Evolutionary conservation across 2,888 invertebrate genomes (phyloP), one percentile per base, ranked within the genome.

Genomic region (Diarsia brunnea): DNA sequence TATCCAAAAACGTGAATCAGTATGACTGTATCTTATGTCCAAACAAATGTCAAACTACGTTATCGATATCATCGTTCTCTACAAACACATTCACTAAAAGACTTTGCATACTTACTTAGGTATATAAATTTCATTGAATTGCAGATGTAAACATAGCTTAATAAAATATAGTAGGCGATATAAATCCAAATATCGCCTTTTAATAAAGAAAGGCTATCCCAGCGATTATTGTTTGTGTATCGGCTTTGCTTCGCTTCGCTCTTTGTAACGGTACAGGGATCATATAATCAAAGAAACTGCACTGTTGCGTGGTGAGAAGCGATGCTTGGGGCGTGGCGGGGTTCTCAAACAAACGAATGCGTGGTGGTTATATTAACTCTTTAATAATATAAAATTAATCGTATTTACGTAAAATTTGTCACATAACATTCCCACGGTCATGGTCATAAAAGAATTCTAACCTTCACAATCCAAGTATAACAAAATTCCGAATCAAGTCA

Each of bases 291-390:
- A 72, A 73, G 43, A 79, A 75, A 69, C 71, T 78, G 72, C 64
- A 84, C 87, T 87, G 90, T 91, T 90, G 89, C 84, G 87, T 88
- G 83, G 87, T 87, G 81, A 78, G 85, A 88, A 88, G 88, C 78
- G 55, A 75, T 78, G 81, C 82, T 84, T 79, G 70, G 80, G 77
- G 82, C 75, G 71, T 82, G 84, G 83, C 86, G 81, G 84, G 78
- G 79, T 88, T 79, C 49, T 73, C 80, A 84, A 79, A 88, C 81
- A 85, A 88, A 85, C 81, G 82, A 81, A 75, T 77, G 76, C 78
- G 79, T 79, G 73, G 69, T 75, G 58, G 51, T 87, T 79, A 73
- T 74, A 65, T 73, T 74, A 60, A 19, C 58, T 66, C 38, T 51
- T 19, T n/a, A 63, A 70, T 58, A 53, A 76, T 66, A 83, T 27